Evolutionary conservation across 1,140 invertebrate genomes (phyloP).

Genomic region (Dinoponera quadriceps): DNA sequence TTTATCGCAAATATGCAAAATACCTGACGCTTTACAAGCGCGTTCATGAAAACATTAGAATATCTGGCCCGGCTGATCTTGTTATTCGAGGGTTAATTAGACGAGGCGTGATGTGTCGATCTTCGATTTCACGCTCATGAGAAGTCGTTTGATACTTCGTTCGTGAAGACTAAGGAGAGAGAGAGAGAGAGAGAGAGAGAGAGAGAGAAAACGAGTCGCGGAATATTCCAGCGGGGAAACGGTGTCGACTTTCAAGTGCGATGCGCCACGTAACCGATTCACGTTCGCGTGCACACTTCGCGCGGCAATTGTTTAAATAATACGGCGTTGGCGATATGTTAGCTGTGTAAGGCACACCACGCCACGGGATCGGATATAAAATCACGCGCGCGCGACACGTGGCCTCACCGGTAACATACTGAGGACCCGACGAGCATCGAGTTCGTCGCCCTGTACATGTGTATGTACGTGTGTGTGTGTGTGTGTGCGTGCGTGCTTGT

Average conservation of each 20-base stretch:
- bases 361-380: conserved; percentile 23
- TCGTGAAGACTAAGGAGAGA: too few species aligned
- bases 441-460: conserved; percentile 66
- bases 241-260: neutral
- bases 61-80: too few species aligned
- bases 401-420: conserved; percentile 76
- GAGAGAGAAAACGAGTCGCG: neutral
- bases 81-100: too few species aligned
- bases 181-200: too few species aligned
- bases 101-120: too few species aligned
- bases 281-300: neutral
- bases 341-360: neutral
- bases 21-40: too few species aligned
- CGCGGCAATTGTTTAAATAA: conserved; percentile 3
- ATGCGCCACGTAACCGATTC: neutral
- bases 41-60: too few species aligned
- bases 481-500: too few species aligned
- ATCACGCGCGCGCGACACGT: conserved; percentile 64
- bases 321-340: neutral
- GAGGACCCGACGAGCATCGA: conserved; percentile 73
- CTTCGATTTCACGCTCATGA: neutral
- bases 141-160: neutral
- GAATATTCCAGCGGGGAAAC: neutral
- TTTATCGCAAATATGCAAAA: too few species aligned
- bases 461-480: too few species aligned